These are phyloP conservation scores for Sphenodon punctatus DNA, from an alignment of 2,797 vertebrate genomes.

Conservation along the genomic window DNA sequence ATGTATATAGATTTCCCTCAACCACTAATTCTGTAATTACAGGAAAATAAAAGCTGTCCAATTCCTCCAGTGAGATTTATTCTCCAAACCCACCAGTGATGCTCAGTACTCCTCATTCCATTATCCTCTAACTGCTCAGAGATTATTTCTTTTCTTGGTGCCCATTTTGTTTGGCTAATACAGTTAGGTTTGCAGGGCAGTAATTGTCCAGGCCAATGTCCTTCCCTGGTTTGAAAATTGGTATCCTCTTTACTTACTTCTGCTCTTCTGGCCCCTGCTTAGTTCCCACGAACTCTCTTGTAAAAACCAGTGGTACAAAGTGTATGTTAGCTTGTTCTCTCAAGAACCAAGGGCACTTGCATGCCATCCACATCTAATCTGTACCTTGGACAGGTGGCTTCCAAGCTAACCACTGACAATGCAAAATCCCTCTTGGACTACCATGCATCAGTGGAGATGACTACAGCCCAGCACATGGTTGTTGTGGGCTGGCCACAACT, in stretches of 20 bases:
- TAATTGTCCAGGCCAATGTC: not conserved
- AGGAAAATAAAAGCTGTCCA: not conserved
- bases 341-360: not conserved
- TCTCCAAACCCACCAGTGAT: not conserved
- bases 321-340: not conserved
- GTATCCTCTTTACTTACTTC: not conserved
- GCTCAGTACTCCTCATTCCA: not conserved
- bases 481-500: no score
- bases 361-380: no score
- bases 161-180: not conserved
- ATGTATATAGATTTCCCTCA: conserved; percentile 6
- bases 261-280: not conserved
- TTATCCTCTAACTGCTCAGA: not conserved
- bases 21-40: not conserved
- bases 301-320: not conserved
- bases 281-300: not conserved
- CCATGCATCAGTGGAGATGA: no score
- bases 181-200: not conserved
- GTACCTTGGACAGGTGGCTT: no score
- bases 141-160: not conserved
- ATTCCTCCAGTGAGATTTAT: not conserved
- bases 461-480: no score
- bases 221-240: not conserved
- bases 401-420: no score
- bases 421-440: no score